phyloP scores from a whole-genome alignment of 2,113 vertebrate species.

The Tursiops truncatus region DNA sequence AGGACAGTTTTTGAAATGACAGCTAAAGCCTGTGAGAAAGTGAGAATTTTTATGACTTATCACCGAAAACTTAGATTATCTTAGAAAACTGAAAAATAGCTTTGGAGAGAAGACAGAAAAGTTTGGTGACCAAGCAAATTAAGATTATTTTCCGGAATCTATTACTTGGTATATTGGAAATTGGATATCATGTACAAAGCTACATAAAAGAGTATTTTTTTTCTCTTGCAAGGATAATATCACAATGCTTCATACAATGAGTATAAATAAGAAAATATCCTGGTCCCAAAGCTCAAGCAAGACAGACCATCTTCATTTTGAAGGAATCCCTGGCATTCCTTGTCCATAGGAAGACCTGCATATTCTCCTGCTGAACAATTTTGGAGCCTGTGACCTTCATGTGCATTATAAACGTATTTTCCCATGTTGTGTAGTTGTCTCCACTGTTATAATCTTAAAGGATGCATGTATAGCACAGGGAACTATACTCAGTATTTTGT shows the following conservation, averaged over 20 bases:
- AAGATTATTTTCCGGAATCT: not conserved
- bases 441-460: not conserved
- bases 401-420: not conserved
- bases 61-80: not conserved
- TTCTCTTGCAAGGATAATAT: not conserved
- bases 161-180: not conserved
- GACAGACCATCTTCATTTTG: not conserved
- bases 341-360: accelerated
- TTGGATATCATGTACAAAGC: not conserved
- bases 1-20: not conserved
- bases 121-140: not conserved
- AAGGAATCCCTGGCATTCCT: not conserved
- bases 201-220: not conserved
- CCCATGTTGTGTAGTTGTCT: accelerated
- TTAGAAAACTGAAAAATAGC: not conserved
- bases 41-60: not conserved
- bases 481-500: not conserved
- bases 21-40: not conserved
- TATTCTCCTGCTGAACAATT: not conserved
- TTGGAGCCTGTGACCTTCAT: not conserved
- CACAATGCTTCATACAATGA: not conserved
- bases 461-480: not conserved
- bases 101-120: not conserved
- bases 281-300: not conserved
- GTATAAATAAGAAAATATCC: not conserved